A percentile compares a stretch with the other conserved stretches of the same genome.
Conservation (phyloP, 2,888 invertebrate genomes). For the Tipula unca region DNA sequence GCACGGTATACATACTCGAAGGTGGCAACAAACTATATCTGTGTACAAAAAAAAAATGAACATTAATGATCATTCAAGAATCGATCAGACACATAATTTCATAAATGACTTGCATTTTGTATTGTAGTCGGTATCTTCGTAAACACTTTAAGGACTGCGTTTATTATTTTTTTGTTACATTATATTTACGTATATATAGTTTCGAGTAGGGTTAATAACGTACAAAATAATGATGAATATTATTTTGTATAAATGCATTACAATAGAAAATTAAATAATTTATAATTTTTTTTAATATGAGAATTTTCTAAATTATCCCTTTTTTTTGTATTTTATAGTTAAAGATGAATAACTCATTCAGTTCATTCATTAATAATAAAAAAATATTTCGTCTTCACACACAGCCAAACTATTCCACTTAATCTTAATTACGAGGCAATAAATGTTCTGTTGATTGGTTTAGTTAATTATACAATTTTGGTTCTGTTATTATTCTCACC, state of each 20-base stretch:
- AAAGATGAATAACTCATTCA: not conserved
- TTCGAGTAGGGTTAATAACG: not conserved
- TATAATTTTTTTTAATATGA: constrained; percentile 14
- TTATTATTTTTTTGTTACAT: not conserved
- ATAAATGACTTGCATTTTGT: constrained; percentile 17
- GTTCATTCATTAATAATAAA: not conserved
- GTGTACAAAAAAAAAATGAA: too few species aligned
- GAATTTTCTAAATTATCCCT: constrained; percentile 16
- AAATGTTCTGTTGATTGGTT: constrained; percentile 18
- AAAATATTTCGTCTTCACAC: not conserved
- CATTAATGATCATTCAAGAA: constrained; percentile 19
- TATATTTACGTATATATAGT: not conserved
- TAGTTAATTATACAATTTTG: constrained; percentile 9
- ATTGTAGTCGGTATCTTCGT: not conserved
- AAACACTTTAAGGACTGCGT: not conserved
- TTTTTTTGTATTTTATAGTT: too few species aligned
- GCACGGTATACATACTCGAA: not conserved
- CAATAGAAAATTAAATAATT: constrained; percentile 14
- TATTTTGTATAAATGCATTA: not conserved
- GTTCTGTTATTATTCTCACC: constrained; percentile 14
- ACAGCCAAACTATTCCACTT: constrained; percentile 16
- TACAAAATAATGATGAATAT: not conserved
- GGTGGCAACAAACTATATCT: constrained; percentile 1
- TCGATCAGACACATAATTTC: constrained; percentile 19
- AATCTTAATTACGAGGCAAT: constrained; percentile 20